Evolutionary conservation across 2,113 vertebrate species (phyloP), one percentile per base, ranked within the genome.

Genomic region (Lamprologus callipterus): DNA sequence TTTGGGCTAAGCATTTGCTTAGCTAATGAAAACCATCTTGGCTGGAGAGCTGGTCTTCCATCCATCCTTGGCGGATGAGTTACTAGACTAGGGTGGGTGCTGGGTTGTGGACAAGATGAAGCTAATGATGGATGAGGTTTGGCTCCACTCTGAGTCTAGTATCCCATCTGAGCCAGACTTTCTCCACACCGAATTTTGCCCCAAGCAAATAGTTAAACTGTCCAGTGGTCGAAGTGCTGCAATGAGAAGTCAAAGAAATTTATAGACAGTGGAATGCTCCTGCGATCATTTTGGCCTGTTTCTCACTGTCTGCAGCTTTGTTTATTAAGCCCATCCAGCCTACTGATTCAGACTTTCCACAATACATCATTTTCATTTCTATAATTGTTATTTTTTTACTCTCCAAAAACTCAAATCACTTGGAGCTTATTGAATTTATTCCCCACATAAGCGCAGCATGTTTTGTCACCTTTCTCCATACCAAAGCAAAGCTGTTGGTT

Each of bases 21-120:
- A 42, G 83, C 90, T 94, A 94, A 96, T 95, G 88, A 94, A 94
- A 95, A 95, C 81, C 94, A 92, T 33, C 82, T 93, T 93, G 93
- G 89, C 91, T 85, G 91, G 47, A 91, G 84, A 83, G 79, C 81
- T 84, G 54, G 54, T 89, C 91, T 75, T 85, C 86, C 85, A 85
- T 91, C 89, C 70, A 82, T 82, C 65, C 83, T 68, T 89, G 89
- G 87, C 88, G 4, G 57, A 79, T 93, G 91, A 95, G 86, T 95
- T 90, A 90, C 83, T 88, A 91, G 89, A 84, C 86, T 73, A 93
- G 93, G 86, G 45, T 80, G 73, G 88, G 81, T 93, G 82, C 84
- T 89, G 89, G 81, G 88, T 85, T 92, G 87, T 91, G 57, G 90
- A 93, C 85, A 90, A 92, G 84, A 88, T 75, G 73, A 92, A 79